phyloP scores from a whole-genome alignment of 2,113 vertebrate genomes.

The Cnemophilus loriae region DNA sequence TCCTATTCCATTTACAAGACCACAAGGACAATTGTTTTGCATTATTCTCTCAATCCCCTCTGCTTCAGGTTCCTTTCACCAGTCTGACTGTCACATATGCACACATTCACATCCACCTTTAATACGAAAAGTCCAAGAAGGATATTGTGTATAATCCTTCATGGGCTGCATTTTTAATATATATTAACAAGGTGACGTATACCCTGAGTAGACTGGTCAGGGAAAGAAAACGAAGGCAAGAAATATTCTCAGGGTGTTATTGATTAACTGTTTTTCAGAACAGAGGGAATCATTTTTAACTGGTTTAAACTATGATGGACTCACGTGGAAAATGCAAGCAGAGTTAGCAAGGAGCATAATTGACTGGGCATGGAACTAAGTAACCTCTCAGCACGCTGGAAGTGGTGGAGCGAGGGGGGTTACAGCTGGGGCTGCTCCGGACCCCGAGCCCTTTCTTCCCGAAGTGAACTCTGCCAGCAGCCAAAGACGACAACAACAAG shows the following conservation, averaged over 20 bases:
- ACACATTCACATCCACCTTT: background rate
- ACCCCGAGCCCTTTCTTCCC: slow-evolving; percentile 10
- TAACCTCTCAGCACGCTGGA: slow-evolving; percentile 54
- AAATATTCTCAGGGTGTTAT: slow-evolving; percentile 61
- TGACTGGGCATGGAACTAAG: slow-evolving; percentile 61
- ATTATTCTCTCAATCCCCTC: background rate
- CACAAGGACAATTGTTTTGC: background rate
- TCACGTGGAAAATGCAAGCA: slow-evolving; percentile 59
- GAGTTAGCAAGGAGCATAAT: slow-evolving; percentile 56
- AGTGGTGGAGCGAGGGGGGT: background rate
- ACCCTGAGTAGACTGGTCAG: background rate
- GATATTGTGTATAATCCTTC: background rate
- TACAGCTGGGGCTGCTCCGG: background rate
- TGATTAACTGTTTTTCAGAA: slow-evolving; percentile 63
- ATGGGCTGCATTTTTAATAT: slow-evolving; percentile 1
- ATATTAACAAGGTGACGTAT: background rate
- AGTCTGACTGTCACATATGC: background rate
- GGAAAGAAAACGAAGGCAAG: slow-evolving; percentile 30
- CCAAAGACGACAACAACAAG: slow-evolving; percentile 71
- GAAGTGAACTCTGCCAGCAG: slow-evolving; percentile 64
- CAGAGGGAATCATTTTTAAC: slow-evolving; percentile 62
- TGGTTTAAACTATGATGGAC: slow-evolving; percentile 63
- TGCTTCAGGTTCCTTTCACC: background rate
- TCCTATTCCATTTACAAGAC: background rate
- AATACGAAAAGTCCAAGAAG: background rate